A percentile compares a stretch with the other conserved stretches of the same genome.
phyloP scores from a whole-genome alignment of 2,113 vertebrate species.

The Crypturellus undulatus region DNA sequence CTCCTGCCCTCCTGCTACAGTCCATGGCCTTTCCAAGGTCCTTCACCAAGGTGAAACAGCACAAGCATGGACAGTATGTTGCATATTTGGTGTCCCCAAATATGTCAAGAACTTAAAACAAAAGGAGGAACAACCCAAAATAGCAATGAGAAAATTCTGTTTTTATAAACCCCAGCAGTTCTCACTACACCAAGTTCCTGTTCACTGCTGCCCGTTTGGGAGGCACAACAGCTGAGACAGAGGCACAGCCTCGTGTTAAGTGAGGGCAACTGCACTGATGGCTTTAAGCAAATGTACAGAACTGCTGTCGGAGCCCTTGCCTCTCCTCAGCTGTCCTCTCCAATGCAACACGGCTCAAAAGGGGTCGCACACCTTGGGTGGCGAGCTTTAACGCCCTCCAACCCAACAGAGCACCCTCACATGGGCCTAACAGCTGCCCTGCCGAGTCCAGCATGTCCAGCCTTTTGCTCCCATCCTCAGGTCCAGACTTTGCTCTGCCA shows the following conservation, averaged over 20 bases:
- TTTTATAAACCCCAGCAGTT: background rate
- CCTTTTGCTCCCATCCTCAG: background rate
- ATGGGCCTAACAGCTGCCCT: background rate
- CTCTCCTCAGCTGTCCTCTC: background rate
- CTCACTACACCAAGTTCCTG: background rate
- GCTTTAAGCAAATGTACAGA: background rate
- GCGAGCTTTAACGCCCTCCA: background rate
- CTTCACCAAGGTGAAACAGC: background rate
- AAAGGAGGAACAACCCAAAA: background rate
- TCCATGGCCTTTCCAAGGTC: background rate
- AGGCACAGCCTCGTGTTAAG: background rate
- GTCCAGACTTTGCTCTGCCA: background rate
- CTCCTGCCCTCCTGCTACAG: background rate
- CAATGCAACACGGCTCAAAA: fast-evolving
- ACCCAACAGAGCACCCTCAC: background rate
- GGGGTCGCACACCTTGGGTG: background rate
- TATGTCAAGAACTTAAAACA: background rate
- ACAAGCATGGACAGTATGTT: background rate
- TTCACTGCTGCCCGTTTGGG: background rate
- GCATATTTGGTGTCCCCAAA: background rate
- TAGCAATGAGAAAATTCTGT: background rate
- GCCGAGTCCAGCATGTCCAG: background rate
- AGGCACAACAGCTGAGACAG: background rate
- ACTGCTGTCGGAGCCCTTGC: background rate
- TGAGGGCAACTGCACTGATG: background rate